Conservation (phyloP, 2,797 vertebrate genomes). For the Taeniopygia guttata region DNA sequence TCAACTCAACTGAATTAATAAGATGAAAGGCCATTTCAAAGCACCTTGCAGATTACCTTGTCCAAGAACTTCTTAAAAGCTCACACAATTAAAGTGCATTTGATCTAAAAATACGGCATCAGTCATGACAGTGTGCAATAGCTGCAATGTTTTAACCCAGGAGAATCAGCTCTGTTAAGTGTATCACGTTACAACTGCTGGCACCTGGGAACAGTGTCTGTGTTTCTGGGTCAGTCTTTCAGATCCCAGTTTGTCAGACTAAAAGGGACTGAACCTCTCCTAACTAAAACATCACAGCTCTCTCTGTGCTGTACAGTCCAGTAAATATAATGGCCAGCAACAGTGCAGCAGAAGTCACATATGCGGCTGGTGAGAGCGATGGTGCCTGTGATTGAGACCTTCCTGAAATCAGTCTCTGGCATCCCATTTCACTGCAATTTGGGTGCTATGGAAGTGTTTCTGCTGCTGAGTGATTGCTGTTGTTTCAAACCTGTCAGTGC, state of each 20-base stretch:
- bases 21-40: slow-evolving; percentile 38
- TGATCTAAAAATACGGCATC: neutral
- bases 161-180: neutral
- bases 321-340: neutral
- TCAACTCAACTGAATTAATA: neutral
- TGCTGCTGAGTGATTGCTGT: neutral
- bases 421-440: neutral
- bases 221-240: slow-evolving; percentile 33
- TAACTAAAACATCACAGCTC: neutral
- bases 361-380: neutral
- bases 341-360: neutral
- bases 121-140: neutral
- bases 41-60: neutral
- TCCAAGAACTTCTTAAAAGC: slow-evolving; percentile 31
- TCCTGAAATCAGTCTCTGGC: neutral
- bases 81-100: neutral
- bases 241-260: neutral
- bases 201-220: neutral
- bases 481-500: neutral
- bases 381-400: neutral
- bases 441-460: neutral
- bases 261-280: neutral
- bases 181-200: neutral
- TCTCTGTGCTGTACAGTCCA: neutral
- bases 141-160: neutral